These are phyloP conservation scores for Pseudomyrmex cubaensis DNA, from an alignment of 1,140 invertebrate genomes.

Conservation along the genomic window DNA sequence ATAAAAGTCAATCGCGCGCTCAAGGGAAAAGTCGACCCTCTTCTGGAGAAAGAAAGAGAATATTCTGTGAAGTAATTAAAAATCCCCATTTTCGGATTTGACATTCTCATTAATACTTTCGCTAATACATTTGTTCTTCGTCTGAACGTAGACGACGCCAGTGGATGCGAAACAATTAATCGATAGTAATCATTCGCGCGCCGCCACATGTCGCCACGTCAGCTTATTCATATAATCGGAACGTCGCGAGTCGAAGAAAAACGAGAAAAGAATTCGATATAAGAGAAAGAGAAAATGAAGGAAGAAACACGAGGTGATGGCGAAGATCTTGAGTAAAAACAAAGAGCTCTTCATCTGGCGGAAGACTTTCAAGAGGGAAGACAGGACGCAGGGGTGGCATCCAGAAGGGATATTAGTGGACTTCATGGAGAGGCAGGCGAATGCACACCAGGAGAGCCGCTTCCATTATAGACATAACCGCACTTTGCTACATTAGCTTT, in stretches of 20 bases:
- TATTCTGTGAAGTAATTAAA: constrained; percentile 34
- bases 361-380: constrained; percentile 41
- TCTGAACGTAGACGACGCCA: neutral
- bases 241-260: neutral
- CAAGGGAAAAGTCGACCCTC: neutral
- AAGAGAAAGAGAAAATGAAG: neutral
- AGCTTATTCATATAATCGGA: too few relatives aligned
- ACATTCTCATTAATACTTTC: constrained; percentile 34
- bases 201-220: neutral
- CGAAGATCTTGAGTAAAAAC: constrained; percentile 5
- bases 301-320: neutral
- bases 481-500: constrained; percentile 78
- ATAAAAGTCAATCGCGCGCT: constrained; percentile 44
- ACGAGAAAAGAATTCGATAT: neutral
- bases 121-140: neutral
- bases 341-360: constrained; percentile 26
- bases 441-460: constrained; percentile 57
- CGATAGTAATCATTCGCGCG: neutral
- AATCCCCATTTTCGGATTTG: constrained; percentile 39
- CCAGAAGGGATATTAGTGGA: constrained; percentile 70
- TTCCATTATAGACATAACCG: constrained; percentile 74
- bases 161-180: neutral
- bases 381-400: constrained; percentile 68
- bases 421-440: constrained; percentile 37
- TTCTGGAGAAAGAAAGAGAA: neutral